Percentiles rank a stretch among this genome's conserved stretches.
Evolutionary conservation across 2,113 vertebrate genomes (phyloP).

Genomic region (Vidua chalybeata): DNA sequence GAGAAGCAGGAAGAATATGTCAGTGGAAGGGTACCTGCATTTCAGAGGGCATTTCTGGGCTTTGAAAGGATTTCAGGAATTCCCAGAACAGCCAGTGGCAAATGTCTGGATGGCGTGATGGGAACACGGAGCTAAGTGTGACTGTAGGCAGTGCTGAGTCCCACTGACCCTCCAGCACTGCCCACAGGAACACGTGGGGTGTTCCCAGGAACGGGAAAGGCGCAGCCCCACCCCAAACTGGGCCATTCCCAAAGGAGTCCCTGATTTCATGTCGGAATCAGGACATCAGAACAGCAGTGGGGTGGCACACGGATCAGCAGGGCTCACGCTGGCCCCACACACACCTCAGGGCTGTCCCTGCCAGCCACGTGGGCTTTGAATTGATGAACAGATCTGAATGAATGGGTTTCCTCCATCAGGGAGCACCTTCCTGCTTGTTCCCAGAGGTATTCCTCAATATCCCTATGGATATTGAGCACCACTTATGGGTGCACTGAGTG

Average conservation of each 20-base stretch:
- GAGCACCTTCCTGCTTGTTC: not conserved
- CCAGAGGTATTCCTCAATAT: too few species aligned
- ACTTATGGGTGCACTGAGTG: too few species aligned
- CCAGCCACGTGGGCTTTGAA: fast-evolving
- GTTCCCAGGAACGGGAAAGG: fast-evolving
- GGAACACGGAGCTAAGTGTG: fast-evolving
- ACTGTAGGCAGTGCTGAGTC: not conserved
- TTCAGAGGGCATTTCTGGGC: not conserved
- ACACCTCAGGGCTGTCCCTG: not conserved
- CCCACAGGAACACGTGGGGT: not conserved
- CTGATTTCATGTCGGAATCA: fast-evolving
- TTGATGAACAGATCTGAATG: not conserved
- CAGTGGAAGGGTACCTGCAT: fast-evolving
- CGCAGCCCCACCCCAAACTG: not conserved
- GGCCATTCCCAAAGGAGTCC: not conserved
- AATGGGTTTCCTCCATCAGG: not conserved
- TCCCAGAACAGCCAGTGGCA: not conserved
- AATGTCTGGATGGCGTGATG: fast-evolving
- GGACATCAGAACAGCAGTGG: not conserved
- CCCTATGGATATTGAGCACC: not conserved
- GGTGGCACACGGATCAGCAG: fast-evolving
- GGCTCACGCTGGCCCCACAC: not conserved
- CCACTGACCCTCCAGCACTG: not conserved
- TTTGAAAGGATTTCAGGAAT: not conserved
- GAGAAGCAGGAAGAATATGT: not conserved